These are phyloP conservation scores for Gnathonemus longibarbis DNA, from an alignment of 2,113 vertebrate genomes.

Conservation along the genomic window DNA sequence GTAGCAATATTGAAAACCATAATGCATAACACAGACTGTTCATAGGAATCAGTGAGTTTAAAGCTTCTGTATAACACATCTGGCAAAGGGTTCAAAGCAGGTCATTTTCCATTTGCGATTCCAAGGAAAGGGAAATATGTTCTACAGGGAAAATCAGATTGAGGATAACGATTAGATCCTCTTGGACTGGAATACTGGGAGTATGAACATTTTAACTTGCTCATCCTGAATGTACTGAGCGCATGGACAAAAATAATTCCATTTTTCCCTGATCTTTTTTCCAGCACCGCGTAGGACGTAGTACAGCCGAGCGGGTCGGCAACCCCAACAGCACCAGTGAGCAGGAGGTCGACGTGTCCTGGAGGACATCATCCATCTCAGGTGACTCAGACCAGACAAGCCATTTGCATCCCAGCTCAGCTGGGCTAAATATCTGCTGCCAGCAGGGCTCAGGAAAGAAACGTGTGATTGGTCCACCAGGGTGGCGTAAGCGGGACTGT, in stretches of 20 bases:
- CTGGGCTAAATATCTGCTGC: background rate
- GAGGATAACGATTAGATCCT: slow-evolving; percentile 6
- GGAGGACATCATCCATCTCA: background rate
- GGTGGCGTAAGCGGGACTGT: background rate
- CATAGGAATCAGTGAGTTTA: background rate
- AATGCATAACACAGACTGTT: background rate
- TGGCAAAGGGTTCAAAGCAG: background rate
- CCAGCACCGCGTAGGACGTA: background rate
- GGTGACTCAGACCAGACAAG: background rate
- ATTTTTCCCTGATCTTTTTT: slow-evolving; percentile 3
- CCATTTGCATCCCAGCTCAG: background rate
- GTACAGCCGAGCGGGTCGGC: background rate
- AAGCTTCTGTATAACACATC: background rate
- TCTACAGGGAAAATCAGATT: background rate
- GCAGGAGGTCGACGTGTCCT: background rate
- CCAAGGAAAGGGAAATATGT: background rate
- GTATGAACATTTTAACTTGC: background rate
- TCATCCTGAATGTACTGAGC: slow-evolving; percentile 13
- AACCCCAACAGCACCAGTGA: background rate
- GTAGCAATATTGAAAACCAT: background rate
- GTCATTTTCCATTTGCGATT: background rate
- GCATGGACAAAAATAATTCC: background rate
- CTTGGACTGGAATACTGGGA: slow-evolving; percentile 17
- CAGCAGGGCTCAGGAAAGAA: background rate
- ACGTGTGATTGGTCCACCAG: background rate